Conservation (phyloP, 2,888 invertebrate species). For the Thymelicus sylvestris region DNA sequence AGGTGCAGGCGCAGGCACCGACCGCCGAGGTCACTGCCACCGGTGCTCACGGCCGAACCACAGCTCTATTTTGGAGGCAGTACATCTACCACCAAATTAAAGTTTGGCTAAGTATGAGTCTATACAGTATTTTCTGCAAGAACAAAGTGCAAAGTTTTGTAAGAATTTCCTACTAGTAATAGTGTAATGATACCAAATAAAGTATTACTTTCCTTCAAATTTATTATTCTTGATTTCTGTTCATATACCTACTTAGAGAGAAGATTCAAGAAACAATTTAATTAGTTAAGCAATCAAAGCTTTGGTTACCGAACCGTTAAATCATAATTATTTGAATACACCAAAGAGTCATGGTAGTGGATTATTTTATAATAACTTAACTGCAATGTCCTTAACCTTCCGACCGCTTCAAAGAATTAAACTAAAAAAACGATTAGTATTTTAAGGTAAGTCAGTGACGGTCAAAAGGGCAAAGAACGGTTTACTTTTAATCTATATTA, state of each 20-base stretch:
- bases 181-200: too few relatives aligned
- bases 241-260: too few relatives aligned
- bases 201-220: too few relatives aligned
- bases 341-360: background rate
- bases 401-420: constrained; percentile 16
- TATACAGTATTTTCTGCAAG: too few relatives aligned
- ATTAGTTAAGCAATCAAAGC: too few relatives aligned
- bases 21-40: constrained; percentile 87
- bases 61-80: constrained; percentile 69
- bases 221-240: too few relatives aligned
- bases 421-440: constrained; percentile 12
- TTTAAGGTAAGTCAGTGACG: constrained; percentile 33
- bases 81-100: constrained; percentile 43
- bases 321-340: background rate
- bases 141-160: too few relatives aligned
- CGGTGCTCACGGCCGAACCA: constrained; percentile 74
- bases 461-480: constrained; percentile 33
- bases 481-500: constrained; percentile 22
- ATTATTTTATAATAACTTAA: constrained; percentile 1
- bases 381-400: constrained; percentile 22
- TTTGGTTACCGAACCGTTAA: too few relatives aligned
- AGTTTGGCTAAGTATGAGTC: too few relatives aligned
- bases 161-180: too few relatives aligned
- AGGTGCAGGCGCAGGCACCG: constrained; percentile 80
- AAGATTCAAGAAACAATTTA: too few relatives aligned